Percentiles rank a stretch among this genome's conserved stretches.
phyloP scores from a whole-genome alignment of 2,797 vertebrate species.

The Parotocinclus haroldoi region DNA sequence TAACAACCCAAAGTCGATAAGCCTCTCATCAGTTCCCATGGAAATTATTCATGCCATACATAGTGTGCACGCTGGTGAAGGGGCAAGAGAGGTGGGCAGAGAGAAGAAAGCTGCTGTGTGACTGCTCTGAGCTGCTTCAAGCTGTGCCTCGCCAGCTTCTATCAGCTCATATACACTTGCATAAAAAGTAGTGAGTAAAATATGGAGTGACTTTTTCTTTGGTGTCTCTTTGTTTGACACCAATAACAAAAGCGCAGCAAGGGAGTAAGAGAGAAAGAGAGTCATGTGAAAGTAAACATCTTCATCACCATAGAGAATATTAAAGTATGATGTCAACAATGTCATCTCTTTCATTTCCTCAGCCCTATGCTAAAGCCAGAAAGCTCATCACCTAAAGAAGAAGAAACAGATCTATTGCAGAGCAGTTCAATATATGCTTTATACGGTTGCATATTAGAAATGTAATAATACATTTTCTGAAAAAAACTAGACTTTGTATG shows the following conservation, averaged over 20 bases:
- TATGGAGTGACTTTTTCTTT: constrained; percentile 9
- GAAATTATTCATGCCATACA: constrained; percentile 47
- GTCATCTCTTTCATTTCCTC: not conserved
- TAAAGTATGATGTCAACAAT: constrained; percentile 12
- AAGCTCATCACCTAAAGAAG: too few species aligned
- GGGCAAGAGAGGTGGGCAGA: not conserved
- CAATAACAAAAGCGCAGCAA: not conserved
- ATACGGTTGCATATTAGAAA: not conserved
- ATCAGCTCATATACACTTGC: constrained; percentile 3
- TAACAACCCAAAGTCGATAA: constrained; percentile 36
- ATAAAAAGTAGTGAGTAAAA: not conserved
- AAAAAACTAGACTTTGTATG: too few species aligned
- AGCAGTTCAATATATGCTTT: not conserved
- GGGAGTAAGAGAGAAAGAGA: too few species aligned
- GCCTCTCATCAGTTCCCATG: constrained; percentile 45
- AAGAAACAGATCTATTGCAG: not conserved
- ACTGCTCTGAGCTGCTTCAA: constrained; percentile 12
- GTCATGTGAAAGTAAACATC: constrained; percentile 7
- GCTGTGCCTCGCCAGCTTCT: not conserved
- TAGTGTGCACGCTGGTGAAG: constrained; percentile 20
- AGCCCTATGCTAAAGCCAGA: too few species aligned
- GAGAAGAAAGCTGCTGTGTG: constrained; percentile 1
- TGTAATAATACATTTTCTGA: too few species aligned
- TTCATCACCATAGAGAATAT: constrained; percentile 4
- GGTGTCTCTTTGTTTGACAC: constrained; percentile 18